Percentiles rank a stretch among this genome's conserved stretches.
phyloP scores from a whole-genome alignment of 2,113 vertebrate genomes.

The Machaerirhynchus nigripectus region DNA sequence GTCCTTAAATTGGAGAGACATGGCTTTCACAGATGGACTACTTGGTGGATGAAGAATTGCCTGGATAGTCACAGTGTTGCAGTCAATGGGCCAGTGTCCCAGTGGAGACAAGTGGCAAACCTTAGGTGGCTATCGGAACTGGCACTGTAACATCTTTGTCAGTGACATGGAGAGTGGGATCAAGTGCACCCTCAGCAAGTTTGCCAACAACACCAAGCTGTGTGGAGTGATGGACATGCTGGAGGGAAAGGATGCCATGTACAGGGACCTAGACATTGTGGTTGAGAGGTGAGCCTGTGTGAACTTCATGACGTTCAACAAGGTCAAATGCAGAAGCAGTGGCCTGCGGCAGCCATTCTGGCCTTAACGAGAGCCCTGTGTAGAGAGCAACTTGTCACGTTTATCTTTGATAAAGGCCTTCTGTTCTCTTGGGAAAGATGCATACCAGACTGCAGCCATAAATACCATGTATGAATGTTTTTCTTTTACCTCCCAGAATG shows the following conservation, averaged over 20 bases:
- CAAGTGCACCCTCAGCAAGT: neutral
- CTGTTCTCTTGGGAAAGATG: neutral
- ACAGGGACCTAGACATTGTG: neutral
- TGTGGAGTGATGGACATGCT: neutral
- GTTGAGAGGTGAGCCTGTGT: neutral
- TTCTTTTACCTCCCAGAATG: neutral
- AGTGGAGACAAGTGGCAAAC: neutral
- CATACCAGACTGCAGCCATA: neutral
- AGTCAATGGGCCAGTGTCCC: neutral
- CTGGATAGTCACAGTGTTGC: neutral
- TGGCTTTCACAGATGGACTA: neutral
- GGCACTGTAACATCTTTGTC: neutral
- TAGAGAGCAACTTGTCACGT: neutral
- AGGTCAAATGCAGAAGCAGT: neutral
- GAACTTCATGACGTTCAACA: neutral
- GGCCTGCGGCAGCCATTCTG: neutral
- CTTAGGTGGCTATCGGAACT: neutral
- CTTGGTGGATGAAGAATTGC: neutral
- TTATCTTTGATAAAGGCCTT: neutral
- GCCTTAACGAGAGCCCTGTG: neutral
- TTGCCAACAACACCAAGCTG: neutral
- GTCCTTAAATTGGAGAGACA: neutral
- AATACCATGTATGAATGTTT: neutral
- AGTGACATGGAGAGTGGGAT: neutral
- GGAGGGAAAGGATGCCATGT: neutral